Evolutionary conservation across 2,888 invertebrate species (phyloP), one percentile per base, ranked within the genome.

Genomic region (Dastarcus helophoroides): DNA sequence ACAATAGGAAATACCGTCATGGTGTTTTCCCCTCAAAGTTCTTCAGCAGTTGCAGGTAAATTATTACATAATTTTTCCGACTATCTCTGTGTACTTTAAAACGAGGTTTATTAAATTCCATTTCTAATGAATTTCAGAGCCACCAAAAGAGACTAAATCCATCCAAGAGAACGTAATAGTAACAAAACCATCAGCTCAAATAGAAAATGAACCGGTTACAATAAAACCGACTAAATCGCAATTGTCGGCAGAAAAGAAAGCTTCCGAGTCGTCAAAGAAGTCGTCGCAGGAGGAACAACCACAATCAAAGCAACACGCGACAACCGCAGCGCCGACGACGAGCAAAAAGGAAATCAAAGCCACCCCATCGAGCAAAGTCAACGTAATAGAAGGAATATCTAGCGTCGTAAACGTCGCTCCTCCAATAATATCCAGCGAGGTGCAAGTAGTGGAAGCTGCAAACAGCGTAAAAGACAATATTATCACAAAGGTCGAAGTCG

Each of bases 1-100:
- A 90, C 89, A 3, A 88, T 91, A 50, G 90, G 88, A 38, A 86
- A 89, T 58, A 91, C 91, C 8, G 81, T 91, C 30, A 91, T 91
- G 86, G 80, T 91, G 17, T 91, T 91, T 61, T 90, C 89, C 1
- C 91, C 91, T 0, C 80, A 88, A 48, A 88, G 84, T 48, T 76
- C 77, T 13, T 76, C 82, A 12, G 76, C 76, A 21, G 76, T 79
- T 14, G 62, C 73, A 55, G 79, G 81, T 79, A 39, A 35, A 37
- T 38, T 36, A 23, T 8, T 28, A 26, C 26, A 26, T 8, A 12
- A 25, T 9, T 27, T 26, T n/a, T n/a, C n/a, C n/a, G n/a, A n/a
- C n/a, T n/a, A n/a, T n/a, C n/a, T n/a, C n/a, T n/a, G n/a, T n/a
- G n/a, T n/a, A n/a, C n/a, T n/a, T n/a, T n/a, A n/a, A n/a, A n/a